Percentiles rank a stretch among this genome's conserved stretches.
Evolutionary conservation across 1,140 invertebrate genomes (phyloP).

Genomic region (Asobara japonica): DNA sequence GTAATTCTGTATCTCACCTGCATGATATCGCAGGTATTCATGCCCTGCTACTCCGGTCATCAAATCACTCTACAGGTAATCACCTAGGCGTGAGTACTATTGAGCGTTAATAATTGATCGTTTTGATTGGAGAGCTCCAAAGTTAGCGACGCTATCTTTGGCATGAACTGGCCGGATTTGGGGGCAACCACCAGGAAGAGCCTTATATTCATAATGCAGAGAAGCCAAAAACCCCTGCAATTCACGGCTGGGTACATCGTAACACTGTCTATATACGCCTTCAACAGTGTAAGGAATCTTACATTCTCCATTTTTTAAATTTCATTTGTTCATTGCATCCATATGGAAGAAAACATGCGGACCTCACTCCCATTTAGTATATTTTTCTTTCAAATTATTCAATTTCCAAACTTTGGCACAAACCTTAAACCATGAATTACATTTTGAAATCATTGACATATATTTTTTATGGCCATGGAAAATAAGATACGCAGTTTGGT

Average conservation of each 20-base stretch:
- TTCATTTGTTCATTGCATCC: too few species aligned
- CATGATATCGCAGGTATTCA: conserved; percentile 20
- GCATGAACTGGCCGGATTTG: background rate
- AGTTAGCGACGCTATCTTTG: conserved; percentile 2
- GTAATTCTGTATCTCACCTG: conserved; percentile 1
- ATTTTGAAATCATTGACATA: too few species aligned
- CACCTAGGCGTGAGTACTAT: background rate
- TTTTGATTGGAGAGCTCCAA: background rate
- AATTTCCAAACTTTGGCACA: too few species aligned
- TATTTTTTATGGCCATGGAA: too few species aligned
- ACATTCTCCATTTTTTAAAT: background rate
- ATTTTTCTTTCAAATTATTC: too few species aligned
- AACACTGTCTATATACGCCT: background rate
- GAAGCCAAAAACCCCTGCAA: background rate
- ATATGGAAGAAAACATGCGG: too few species aligned
- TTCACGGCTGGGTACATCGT: background rate
- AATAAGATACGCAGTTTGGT: background rate
- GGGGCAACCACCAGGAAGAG: background rate
- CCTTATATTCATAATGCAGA: background rate
- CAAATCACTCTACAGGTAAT: conserved; percentile 13
- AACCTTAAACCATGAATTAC: too few species aligned
- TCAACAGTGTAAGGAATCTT: background rate
- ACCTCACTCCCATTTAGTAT: too few species aligned
- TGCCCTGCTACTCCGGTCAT: conserved; percentile 2
- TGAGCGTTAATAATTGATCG: background rate